A percentile compares a stretch with the other conserved stretches of the same genome.
Conservation (phyloP, 2,797 vertebrate species). For the Labroides dimidiatus region DNA sequence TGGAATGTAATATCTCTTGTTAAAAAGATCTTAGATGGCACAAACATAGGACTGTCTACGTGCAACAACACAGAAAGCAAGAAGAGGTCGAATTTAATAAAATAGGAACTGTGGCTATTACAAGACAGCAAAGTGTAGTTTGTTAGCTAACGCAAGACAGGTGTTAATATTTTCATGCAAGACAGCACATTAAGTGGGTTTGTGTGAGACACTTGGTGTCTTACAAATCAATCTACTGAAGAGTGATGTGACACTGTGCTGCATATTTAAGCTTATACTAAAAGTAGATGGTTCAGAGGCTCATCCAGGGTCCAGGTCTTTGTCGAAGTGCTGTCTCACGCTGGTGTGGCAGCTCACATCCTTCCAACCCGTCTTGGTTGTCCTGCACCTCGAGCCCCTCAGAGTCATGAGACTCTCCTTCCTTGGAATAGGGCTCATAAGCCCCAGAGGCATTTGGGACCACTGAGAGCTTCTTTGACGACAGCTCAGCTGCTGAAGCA, state of each 20-base stretch:
- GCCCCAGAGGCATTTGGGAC: constrained; percentile 13
- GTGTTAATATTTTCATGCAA: constrained; percentile 28
- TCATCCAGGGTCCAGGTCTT: constrained; percentile 81
- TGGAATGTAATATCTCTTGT: constrained; percentile 43
- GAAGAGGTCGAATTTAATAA: constrained; percentile 30
- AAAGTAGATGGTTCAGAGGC: constrained; percentile 62
- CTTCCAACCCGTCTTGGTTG: constrained; percentile 20
- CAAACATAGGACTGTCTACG: constrained; percentile 29
- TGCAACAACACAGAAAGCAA: constrained; percentile 12
- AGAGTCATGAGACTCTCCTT: constrained; percentile 31
- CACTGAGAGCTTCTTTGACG: constrained; percentile 49
- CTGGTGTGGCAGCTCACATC: constrained; percentile 30
- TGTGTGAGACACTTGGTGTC: constrained; percentile 2
- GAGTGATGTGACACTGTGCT: constrained; percentile 5
- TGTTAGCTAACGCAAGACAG: constrained; percentile 33
- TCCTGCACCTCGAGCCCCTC: constrained; percentile 31
- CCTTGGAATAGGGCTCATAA: constrained; percentile 23
- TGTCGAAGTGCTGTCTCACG: constrained; percentile 73
- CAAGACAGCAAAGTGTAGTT: constrained; percentile 25
- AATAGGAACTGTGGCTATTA: constrained; percentile 35
- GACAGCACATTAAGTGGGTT: constrained; percentile 16
- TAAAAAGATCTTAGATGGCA: constrained; percentile 4
- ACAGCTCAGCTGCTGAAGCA: constrained; percentile 23
- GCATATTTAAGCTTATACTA: not conserved
- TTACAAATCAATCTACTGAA: constrained; percentile 12